phyloP scores from a whole-genome alignment of 2,888 invertebrate genomes.

The Melanophora roralis region DNA sequence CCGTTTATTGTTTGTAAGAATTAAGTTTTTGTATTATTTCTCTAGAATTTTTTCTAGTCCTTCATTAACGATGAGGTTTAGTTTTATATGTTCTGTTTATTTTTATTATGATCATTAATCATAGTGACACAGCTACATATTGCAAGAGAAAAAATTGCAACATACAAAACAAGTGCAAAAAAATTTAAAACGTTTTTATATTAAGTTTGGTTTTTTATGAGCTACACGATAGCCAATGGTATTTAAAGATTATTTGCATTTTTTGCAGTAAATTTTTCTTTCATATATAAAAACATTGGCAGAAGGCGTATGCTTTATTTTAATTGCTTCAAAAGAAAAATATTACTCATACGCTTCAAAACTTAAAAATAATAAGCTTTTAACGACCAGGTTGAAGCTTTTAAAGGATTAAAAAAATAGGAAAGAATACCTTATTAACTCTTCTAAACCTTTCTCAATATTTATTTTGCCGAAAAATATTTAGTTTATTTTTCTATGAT shows the following conservation, averaged over 20 bases:
- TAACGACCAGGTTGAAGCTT: too few relatives aligned
- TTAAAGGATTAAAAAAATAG: too few relatives aligned
- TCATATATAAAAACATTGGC: too few relatives aligned
- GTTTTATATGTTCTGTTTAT: not conserved
- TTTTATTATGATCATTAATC: constrained; percentile 57
- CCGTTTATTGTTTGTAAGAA: constrained; percentile 10
- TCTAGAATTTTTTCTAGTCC: not conserved
- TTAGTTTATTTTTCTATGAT: too few relatives aligned
- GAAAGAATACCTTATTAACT: too few relatives aligned
- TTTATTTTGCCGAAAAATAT: too few relatives aligned
- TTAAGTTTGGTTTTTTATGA: not conserved
- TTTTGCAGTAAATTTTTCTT: too few relatives aligned
- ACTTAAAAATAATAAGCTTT: too few relatives aligned
- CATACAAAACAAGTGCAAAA: not conserved
- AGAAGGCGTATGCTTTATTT: not conserved
- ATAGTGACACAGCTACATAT: constrained; percentile 35
- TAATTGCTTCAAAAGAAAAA: not conserved
- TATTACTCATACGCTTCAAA: not conserved
- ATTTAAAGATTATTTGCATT: not conserved
- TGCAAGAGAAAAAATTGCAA: constrained; percentile 1
- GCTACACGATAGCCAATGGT: not conserved
- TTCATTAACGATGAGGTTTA: constrained; percentile 47
- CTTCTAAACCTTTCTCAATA: too few relatives aligned
- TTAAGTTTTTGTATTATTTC: constrained; percentile 3
- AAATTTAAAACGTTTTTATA: constrained; percentile 20